Evolutionary conservation across 2,113 vertebrate genomes (phyloP).

Genomic region (Sminthopsis crassicaudata): DNA sequence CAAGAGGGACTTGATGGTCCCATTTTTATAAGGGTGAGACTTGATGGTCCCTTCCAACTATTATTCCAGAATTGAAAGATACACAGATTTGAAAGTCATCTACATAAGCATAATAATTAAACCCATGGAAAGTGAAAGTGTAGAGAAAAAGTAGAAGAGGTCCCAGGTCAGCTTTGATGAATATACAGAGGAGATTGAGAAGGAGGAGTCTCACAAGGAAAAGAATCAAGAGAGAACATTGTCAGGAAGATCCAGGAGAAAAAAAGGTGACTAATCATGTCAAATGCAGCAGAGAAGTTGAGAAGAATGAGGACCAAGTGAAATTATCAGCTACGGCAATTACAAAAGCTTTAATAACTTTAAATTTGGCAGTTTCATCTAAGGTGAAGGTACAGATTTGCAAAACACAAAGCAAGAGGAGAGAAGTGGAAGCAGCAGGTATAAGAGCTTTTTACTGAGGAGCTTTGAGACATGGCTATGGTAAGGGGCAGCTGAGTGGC

Average conservation of each 20-base stretch:
- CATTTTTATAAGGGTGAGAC: not conserved
- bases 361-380: not conserved
- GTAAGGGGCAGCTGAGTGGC: too few relatives aligned
- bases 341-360: not conserved
- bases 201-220: not conserved
- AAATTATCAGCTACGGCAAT: not conserved
- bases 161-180: not conserved
- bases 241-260: not conserved
- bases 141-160: not conserved
- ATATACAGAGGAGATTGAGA: not conserved
- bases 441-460: not conserved
- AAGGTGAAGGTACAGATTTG: not conserved
- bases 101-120: not conserved
- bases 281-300: not conserved
- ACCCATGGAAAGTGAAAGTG: not conserved
- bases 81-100: not conserved
- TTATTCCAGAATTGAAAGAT: not conserved
- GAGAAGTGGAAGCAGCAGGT: not conserved
- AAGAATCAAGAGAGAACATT: not conserved
- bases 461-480: not conserved
- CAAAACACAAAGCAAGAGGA: not conserved
- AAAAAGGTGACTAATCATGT: not conserved
- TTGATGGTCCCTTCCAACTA: not conserved
- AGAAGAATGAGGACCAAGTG: not conserved
- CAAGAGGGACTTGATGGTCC: not conserved